phyloP scores from a whole-genome alignment of 1,140 invertebrate genomes.

The Bombus fervidus region DNA sequence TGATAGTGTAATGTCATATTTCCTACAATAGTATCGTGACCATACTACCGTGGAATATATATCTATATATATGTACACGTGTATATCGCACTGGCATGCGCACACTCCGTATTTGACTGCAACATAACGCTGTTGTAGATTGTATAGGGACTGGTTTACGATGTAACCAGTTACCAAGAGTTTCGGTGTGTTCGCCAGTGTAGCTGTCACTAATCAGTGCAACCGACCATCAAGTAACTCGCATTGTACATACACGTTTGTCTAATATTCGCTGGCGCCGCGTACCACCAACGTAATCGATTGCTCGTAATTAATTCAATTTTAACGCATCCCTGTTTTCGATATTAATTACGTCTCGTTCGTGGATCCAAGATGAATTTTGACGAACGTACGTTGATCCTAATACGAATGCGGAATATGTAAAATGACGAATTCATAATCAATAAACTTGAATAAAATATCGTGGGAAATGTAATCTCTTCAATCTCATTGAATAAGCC shows the following conservation, averaged over 20 bases:
- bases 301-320: conserved; percentile 42
- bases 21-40: conserved; percentile 3
- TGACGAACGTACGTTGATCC: not conserved
- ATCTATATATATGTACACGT: not conserved
- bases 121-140: conserved; percentile 43
- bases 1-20: conserved; percentile 41
- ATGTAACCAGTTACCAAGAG: conserved; percentile 30
- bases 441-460: not conserved
- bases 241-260: conserved; percentile 20
- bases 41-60: not conserved
- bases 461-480: not conserved
- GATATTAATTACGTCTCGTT: conserved; percentile 21
- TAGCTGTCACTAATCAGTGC: conserved; percentile 51
- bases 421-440: not conserved
- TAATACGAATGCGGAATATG: not conserved
- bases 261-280: conserved; percentile 40
- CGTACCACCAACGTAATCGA: conserved; percentile 26
- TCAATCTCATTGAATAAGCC: not conserved
- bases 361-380: not conserved
- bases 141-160: conserved; percentile 54
- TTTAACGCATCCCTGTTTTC: conserved; percentile 35
- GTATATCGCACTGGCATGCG: not conserved
- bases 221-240: conserved; percentile 32
- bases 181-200: conserved; percentile 23
- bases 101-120: conserved; percentile 20